Evolutionary conservation across 2,113 vertebrate genomes (phyloP), one percentile per base, ranked within the genome.

Genomic region (Picathartes gymnocephalus): DNA sequence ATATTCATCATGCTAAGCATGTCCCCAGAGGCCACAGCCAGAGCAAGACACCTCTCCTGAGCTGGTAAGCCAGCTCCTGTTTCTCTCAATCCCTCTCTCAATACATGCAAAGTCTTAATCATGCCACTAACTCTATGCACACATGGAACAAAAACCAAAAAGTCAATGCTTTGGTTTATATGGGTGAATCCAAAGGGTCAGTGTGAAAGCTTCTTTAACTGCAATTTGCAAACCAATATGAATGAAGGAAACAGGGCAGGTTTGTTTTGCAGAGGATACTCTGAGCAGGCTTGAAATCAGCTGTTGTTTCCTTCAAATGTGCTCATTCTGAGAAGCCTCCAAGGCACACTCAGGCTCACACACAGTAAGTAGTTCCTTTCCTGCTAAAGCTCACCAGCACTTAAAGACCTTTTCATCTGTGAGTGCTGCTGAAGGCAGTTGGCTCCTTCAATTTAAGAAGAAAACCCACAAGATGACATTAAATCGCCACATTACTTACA

Each of bases 1-100:
- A 8, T 11, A 25, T 9, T 65, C 50, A 68, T 2, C 0, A 0
- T 2, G 0, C 50, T 42, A 17, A 44, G 19, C 1, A 0, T 10
- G 35, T 35, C 21, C 24, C 20, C 17, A 62, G 51, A 18, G 37
- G 24, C 64, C 71, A 60, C 30, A 61, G 37, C 20, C 79, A 72
- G 40, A 44, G 71, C 31, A 85, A 39, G 40, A 71, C 51, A 71
- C 4, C 9, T 22, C 35, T 74, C 19, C 53, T 33, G 44, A 68
- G 65, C 24, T 56, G 50, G 54, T 16, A 62, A 42, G 4, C 24
- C 81, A 70, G 30, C 3, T 19, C 4, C 16, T 37, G 5, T 42
- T 65, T 73, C 30, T 65, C 65, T 61, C n/a, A 53, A 1, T 62
- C 24, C 84, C 27, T 39, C 33, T 64, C 66, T 33, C 22, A 25